Evolutionary conservation across 2,113 vertebrate species (phyloP).

Genomic region (Platanista minor): DNA sequence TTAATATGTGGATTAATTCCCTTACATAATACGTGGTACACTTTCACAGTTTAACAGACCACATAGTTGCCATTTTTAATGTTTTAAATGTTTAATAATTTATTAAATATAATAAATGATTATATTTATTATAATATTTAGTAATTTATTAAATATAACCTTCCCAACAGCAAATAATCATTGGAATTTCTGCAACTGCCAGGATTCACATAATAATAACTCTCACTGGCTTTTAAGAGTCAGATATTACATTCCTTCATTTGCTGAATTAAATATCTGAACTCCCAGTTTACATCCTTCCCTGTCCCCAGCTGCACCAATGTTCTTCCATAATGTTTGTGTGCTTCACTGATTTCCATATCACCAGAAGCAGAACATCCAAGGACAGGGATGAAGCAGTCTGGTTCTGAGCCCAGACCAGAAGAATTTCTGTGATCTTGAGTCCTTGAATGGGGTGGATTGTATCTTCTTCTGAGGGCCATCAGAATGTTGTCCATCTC

Average conservation of each 20-base stretch:
- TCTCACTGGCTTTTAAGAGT: neutral
- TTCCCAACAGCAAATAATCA: too few relatives aligned
- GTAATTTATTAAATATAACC: too few relatives aligned
- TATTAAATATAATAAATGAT: too few relatives aligned
- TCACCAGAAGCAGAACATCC: neutral
- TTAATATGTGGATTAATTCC: neutral
- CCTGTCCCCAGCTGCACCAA: neutral
- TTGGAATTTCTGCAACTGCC: neutral
- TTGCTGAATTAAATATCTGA: too few relatives aligned
- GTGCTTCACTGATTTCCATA: neutral
- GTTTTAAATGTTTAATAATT: too few relatives aligned
- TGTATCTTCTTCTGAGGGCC: neutral
- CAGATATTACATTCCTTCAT: neutral
- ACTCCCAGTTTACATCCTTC: too few relatives aligned
- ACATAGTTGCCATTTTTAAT: neutral
- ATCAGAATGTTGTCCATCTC: neutral
- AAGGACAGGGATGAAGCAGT: neutral
- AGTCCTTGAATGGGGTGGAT: neutral
- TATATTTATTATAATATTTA: too few relatives aligned
- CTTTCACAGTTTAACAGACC: neutral
- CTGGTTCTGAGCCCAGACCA: neutral
- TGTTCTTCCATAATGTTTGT: neutral
- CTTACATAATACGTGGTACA: neutral
- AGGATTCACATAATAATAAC: neutral
- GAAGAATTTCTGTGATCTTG: neutral